Base-by-base conservation (phyloP, 2,797 vertebrate species). In the Harpagifer antarcticus region DNA sequence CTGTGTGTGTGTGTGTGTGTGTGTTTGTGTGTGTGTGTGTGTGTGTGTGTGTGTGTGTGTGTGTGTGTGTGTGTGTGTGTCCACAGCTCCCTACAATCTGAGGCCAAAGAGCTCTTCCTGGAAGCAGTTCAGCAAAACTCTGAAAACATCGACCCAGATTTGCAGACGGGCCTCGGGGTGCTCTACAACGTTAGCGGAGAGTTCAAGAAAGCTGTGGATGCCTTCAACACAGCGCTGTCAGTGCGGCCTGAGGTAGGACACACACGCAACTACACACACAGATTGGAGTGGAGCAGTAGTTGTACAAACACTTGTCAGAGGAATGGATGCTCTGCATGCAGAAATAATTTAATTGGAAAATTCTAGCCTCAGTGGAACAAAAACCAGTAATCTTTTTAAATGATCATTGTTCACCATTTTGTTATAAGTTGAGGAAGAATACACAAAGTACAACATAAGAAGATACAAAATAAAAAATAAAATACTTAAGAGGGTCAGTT, bases 151-250 rank as follows among this genome's bases (percentile, higher is more conserved):
- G 97, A 99, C 81, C 96, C 98, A 3, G 98, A 99, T 91, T 93
- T 99, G 77, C 98, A 99, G 94, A 99, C 98, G 0, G 98, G 98
- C 63, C 95, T 99, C 2, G 98, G 98, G 13, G 98, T 99, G 23
- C 96, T 99, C 37, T 99, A 96, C 90, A 99, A 99, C 86, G 93
- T 99, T 89, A 99, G 96, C 3, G 95, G 96, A 61, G 98, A 99
- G 94, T 99, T 98, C 90, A 97, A 96, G 90, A 96, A 97, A 95
- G 98, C 98, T 42, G 98, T 99, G 81, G 98, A 99, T 57, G 97
- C 98, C 73, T 99, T 99, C 90, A 99, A 97, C 9, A 96, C 96
- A 13, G 98, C 98, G 37, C 95, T 99, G 88, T 97, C 97, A 55
- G 97, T 98, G 81, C 95, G 98, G 83, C 98, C 98, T 2, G 96